phyloP scores from a whole-genome alignment of 2,888 invertebrate genomes.

The Habroteleia sp. region DNA sequence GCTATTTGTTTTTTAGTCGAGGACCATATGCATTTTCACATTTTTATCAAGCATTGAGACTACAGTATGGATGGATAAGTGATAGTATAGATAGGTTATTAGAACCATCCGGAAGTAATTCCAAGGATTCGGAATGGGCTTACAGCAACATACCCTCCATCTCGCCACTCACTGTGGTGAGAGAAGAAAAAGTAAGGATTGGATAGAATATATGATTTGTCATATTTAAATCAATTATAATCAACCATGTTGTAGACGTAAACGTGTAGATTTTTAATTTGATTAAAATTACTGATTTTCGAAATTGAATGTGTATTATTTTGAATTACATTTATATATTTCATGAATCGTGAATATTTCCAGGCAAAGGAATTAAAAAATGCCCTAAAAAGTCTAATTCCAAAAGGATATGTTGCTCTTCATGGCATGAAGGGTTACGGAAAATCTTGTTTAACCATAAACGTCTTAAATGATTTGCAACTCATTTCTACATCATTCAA shows the following conservation, averaged over 20 bases:
- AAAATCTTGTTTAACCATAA: conserved; percentile 86
- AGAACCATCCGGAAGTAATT: conserved; percentile 57
- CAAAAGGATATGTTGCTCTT: conserved; percentile 84
- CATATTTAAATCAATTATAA: too few species aligned
- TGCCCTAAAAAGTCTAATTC: conserved; percentile 81
- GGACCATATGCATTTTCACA: conserved; percentile 81
- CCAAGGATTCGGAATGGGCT: conserved; percentile 21
- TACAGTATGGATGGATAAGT: conserved; percentile 84
- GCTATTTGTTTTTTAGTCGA: conserved; percentile 68
- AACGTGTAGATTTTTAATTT: too few species aligned
- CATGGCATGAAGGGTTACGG: conserved; percentile 90
- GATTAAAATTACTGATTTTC: too few species aligned
- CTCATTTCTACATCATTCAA: conserved; percentile 83
- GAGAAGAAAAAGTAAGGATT: conserved; percentile 75
- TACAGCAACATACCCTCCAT: conserved; percentile 72
- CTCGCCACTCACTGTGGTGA: conserved; percentile 73
- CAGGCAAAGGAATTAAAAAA: conserved; percentile 82
- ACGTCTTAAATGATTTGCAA: conserved; percentile 82
- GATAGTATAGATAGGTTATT: conserved; percentile 80
- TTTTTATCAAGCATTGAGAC: conserved; percentile 83
- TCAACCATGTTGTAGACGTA: too few species aligned
- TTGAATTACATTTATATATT: too few species aligned
- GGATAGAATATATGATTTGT: too few species aligned
- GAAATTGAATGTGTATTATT: too few species aligned
- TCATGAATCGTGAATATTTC: too few species aligned